Conservation (phyloP, 2,797 vertebrate genomes). For the Brachyalestes nurse region DNA sequence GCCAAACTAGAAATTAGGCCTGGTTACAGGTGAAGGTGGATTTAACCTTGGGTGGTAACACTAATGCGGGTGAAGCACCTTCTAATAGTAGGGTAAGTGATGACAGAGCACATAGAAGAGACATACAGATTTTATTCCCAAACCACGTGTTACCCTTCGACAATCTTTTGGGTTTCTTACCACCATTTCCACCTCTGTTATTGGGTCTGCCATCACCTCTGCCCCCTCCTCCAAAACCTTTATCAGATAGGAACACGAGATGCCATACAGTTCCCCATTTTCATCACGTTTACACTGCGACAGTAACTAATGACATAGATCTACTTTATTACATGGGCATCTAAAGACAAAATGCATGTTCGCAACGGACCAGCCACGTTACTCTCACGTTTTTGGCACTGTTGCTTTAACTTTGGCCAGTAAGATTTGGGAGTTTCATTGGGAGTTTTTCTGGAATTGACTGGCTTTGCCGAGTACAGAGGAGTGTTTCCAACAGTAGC, state of each 20-base stretch:
- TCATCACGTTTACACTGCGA: not conserved
- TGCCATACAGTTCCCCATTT: slow-evolving; percentile 26
- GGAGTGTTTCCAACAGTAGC: too few species aligned
- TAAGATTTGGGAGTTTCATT: too few species aligned
- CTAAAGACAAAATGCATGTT: not conserved
- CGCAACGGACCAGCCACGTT: not conserved
- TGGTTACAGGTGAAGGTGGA: slow-evolving; percentile 14
- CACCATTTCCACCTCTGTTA: slow-evolving; percentile 54
- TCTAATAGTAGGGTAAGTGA: not conserved
- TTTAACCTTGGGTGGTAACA: slow-evolving; percentile 25
- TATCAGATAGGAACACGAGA: slow-evolving; percentile 59
- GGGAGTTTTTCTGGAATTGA: too few species aligned
- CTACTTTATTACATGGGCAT: not conserved
- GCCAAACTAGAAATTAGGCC: slow-evolving; percentile 17
- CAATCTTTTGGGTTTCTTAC: slow-evolving; percentile 59
- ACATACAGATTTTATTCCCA: slow-evolving; percentile 18
- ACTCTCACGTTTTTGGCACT: not conserved
- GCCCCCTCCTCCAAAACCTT: slow-evolving; percentile 60
- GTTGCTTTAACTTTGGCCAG: not conserved
- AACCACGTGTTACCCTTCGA: slow-evolving; percentile 12
- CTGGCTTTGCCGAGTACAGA: too few species aligned
- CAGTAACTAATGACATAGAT: not conserved
- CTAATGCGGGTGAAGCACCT: not conserved
- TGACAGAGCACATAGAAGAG: slow-evolving; percentile 3
- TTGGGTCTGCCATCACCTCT: slow-evolving; percentile 52